phyloP scores from a whole-genome alignment of 1,140 invertebrate genomes.

The Sarcophaga peregrina region DNA sequence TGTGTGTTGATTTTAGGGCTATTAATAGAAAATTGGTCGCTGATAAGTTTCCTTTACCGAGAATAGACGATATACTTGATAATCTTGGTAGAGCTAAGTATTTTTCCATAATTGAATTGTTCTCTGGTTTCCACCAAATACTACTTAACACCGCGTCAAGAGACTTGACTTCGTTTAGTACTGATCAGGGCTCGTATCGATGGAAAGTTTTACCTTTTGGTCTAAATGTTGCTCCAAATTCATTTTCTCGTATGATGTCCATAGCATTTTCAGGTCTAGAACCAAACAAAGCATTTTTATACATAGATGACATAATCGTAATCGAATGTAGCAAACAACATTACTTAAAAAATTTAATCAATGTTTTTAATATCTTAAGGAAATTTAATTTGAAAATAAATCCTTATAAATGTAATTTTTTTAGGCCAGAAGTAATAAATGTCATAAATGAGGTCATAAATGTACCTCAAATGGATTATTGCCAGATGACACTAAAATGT shows the following conservation, averaged over 20 bases:
- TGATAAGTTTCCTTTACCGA: conserved; percentile 3
- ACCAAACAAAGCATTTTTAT: conserved; percentile 47
- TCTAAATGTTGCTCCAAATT: conserved; percentile 30
- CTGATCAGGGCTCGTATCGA: too few species aligned
- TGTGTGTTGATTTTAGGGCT: too few species aligned
- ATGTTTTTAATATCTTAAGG: conserved; percentile 28
- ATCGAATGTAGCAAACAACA: conserved; percentile 18
- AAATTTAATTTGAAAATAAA: conserved; percentile 32
- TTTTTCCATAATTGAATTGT: too few species aligned
- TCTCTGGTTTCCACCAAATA: background rate
- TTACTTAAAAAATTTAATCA: conserved; percentile 34
- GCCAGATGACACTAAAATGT: conserved; percentile 44
- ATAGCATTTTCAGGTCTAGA: conserved; percentile 35
- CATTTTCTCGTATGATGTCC: conserved; percentile 35
- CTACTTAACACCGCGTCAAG: background rate
- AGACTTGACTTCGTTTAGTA: conserved; percentile 40
- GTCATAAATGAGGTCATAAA: conserved; percentile 50
- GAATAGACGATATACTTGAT: conserved; percentile 24
- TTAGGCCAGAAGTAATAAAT: conserved; percentile 49
- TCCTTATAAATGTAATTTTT: conserved; percentile 28
- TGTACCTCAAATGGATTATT: conserved; percentile 20
- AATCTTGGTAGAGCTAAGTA: conserved; percentile 16
- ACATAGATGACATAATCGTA: conserved; percentile 33
- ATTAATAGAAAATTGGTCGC: too few species aligned
- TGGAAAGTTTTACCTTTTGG: background rate